Percentiles rank a stretch among this genome's conserved stretches.
phyloP scores from a whole-genome alignment of 2,113 vertebrate genomes.

The Neotoma lepida region DNA sequence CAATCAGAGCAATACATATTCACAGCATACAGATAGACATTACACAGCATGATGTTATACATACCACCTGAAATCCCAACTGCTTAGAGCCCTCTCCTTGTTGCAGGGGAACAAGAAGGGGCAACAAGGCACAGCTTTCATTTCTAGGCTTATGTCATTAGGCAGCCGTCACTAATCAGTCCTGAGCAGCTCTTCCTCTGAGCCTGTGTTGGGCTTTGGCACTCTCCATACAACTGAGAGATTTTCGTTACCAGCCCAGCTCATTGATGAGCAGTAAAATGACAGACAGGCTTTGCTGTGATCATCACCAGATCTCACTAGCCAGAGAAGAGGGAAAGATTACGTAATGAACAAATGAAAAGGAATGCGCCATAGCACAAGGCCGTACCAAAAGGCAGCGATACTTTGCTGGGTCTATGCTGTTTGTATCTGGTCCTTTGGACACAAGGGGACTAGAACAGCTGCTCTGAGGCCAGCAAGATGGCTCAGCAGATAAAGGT shows the following conservation, averaged over 20 bases:
- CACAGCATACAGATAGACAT: too few species aligned
- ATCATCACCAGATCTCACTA: not conserved
- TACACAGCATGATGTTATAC: not conserved
- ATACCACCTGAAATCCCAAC: not conserved
- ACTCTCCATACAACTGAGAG: not conserved
- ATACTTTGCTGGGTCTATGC: not conserved
- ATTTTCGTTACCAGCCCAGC: not conserved
- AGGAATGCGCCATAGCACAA: not conserved
- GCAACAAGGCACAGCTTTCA: not conserved
- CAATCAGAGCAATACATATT: too few species aligned
- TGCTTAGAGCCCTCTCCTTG: not conserved
- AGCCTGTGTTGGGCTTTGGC: not conserved
- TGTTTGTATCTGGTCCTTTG: not conserved
- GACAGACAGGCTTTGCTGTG: not conserved
- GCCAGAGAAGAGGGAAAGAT: not conserved
- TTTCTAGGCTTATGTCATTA: not conserved
- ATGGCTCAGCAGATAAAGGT: not conserved
- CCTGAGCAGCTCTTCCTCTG: not conserved
- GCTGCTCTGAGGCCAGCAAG: not conserved
- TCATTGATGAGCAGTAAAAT: not conserved
- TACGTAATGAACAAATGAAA: not conserved
- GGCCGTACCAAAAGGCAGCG: not conserved
- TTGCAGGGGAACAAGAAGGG: not conserved
- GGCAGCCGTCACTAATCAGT: not conserved
- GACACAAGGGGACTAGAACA: not conserved